phyloP scores from a whole-genome alignment of 2,888 invertebrate genomes.

The Drosophila hamatofila region DNA sequence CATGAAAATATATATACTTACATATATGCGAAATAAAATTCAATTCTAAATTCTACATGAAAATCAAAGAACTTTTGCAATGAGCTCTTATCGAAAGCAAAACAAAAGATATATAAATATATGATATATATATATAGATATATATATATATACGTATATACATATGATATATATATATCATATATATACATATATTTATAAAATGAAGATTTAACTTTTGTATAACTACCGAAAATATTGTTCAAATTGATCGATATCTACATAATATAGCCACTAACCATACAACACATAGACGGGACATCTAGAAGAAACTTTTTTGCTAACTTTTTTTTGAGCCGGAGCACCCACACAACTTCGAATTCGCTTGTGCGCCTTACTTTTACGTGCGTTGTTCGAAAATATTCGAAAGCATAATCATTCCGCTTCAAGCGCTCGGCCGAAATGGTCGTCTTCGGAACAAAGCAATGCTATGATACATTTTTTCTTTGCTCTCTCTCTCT shows the following conservation, averaged over 20 bases:
- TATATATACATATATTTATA: slow-evolving; percentile 15
- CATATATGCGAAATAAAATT: slow-evolving; percentile 11
- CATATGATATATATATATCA: background rate
- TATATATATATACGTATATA: slow-evolving; percentile 10
- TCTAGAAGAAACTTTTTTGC: no score
- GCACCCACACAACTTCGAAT: no score
- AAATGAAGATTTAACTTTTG: slow-evolving; percentile 47
- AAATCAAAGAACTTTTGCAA: slow-evolving; percentile 32
- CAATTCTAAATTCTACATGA: background rate
- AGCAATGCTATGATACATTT: no score
- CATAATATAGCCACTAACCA: no score
- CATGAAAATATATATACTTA: slow-evolving; percentile 19
- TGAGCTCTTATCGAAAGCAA: slow-evolving; percentile 26
- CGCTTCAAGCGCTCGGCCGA: no score
- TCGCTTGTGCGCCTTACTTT: no score
- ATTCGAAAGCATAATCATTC: no score
- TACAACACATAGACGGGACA: no score
- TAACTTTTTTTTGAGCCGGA: no score
- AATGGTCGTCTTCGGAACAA: no score
- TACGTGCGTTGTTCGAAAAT: no score
- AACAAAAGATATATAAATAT: background rate
- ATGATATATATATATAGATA: background rate
- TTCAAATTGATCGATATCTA: slow-evolving; percentile 26
- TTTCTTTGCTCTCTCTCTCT: no score
- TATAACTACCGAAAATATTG: slow-evolving; percentile 47